Evolutionary conservation across 2,888 invertebrate genomes (phyloP), one percentile per base, ranked within the genome.

Genomic region (Drosophila pseudotakahashii): DNA sequence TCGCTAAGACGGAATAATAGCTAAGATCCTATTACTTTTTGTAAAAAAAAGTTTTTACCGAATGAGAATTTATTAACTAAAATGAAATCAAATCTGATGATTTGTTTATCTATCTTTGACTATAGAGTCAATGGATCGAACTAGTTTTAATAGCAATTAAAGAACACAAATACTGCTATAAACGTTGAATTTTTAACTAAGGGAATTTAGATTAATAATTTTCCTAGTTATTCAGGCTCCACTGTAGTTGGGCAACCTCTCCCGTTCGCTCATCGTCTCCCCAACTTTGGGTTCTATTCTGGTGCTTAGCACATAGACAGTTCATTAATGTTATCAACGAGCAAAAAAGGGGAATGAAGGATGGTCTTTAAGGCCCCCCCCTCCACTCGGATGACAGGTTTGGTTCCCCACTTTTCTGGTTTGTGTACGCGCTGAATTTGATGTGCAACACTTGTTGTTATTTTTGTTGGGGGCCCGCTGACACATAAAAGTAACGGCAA

Each of bases 271-370:
- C 42, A 44, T 57, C 63, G 39, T 36, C 26, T n/a, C 26, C 16
- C 59, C 37, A 41, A 71, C 75, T 66, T 70, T 9, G 59, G 75
- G 78, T 83, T 87, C 87, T 82, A 87, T 82, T 87, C 87, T 87
- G 81, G 84, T 83, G 81, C 81, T 62, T 70, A 67, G 82, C 62
- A 47, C 82, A 84, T 78, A 84, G 82, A 87, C 82, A 83, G 82
- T 83, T 83, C 79, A 83, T 83, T 83, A 83, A 88, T 84, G 82
- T 79, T 85, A 83, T 84, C 82, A 81, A 76, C 82, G 77, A 54
- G 70, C 42, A 19, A 19, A 54, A 67, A 78, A 63, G 77, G 80
- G 81, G 64, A 64, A 60, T 52, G 16, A 58, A 41, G 64, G 70
- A 66, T 54, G 68, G 39, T 39, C 44, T 47, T 34, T 5, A 13